These are phyloP conservation scores for Beris chalybata DNA, from an alignment of 2,888 invertebrate genomes.

Conservation along the genomic window DNA sequence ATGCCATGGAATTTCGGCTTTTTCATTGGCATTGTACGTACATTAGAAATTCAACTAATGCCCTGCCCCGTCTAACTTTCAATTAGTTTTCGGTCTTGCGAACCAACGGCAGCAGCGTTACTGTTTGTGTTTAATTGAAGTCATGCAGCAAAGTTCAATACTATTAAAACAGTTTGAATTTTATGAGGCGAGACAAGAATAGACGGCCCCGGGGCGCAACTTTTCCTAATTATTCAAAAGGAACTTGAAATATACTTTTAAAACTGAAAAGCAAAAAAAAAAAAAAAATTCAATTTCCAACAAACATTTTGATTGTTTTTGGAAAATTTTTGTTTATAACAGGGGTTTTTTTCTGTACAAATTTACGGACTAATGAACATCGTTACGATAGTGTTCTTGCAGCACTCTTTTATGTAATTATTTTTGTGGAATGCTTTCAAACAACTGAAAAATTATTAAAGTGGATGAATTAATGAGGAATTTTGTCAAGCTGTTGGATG, in stretches of 20 bases:
- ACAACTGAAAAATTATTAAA: too few relatives aligned
- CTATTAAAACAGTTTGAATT: conserved; percentile 27
- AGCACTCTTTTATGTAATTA: too few relatives aligned
- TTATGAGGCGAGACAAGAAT: conserved; percentile 21
- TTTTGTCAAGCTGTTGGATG: too few relatives aligned
- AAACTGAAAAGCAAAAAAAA: neutral
- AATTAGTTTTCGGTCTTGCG: too few relatives aligned
- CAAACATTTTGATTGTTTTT: conserved; percentile 14
- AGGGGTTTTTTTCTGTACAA: neutral
- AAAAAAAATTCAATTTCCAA: neutral
- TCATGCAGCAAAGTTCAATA: conserved; percentile 28
- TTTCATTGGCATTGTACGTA: conserved; percentile 9
- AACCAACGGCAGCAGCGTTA: neutral
- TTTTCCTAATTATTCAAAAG: conserved; percentile 19
- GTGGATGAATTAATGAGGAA: too few relatives aligned
- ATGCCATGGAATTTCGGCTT: conserved; percentile 31
- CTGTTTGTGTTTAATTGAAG: conserved; percentile 27
- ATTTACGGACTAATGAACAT: too few relatives aligned
- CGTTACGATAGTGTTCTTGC: too few relatives aligned
- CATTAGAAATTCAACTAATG: too few relatives aligned
- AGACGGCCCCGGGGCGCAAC: conserved; percentile 13
- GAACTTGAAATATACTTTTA: conserved; percentile 19
- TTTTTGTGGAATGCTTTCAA: too few relatives aligned
- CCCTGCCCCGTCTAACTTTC: neutral
- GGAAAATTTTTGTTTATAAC: conserved; percentile 21